Base-by-base conservation (phyloP, 2,113 vertebrate genomes). In the Solea solea region DNA sequence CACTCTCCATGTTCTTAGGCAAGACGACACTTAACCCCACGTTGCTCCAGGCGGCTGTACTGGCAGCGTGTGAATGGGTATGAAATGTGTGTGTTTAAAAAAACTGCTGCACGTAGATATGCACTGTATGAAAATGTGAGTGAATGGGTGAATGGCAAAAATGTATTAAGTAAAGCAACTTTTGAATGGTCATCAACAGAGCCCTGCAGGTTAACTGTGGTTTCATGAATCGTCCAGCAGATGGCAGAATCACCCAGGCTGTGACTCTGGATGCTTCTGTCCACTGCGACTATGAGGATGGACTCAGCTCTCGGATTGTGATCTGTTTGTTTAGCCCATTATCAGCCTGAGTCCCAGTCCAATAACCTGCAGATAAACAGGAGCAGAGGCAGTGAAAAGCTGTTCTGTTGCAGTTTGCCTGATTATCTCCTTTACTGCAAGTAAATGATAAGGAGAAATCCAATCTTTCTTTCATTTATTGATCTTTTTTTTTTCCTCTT, bases 291-390 rank as follows among this genome's bases (percentile, higher is more conserved):
- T n/a, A n/a, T n/a, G n/a, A n/a, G n/a, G n/a, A n/a, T n/a, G n/a
- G n/a, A n/a, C n/a, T n/a, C n/a, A n/a, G n/a, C n/a, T 70, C 56
- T 64, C 76, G 34, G 78, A 74, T 55, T 69, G 67, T 58, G 25
- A 16, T 74, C 41, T 73, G 41, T 78, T 82, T 73, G 73, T 80
- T 82, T 60, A 78, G 65, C 54, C 81, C 69, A 74, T 83, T 66
- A 83, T 52, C 52, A 60, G 54, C 50, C 74, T 28, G 27, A 64
- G 68, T 76, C 83, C 72, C 67, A 59, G 53, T 80, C 64, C 78
- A 72, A 72, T 83, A 72, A 83, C 77, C 70, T 72, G 76, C 2
- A 15, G 72, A 74, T 54, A 63, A 87, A 82, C 75, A 65, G 66
- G 63, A 77, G 78, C 72, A 76, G 76, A 75, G 80, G 72, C 74